Percentiles rank a stretch among this genome's conserved stretches.
Evolutionary conservation across 2,797 vertebrate genomes (phyloP).

Genomic region (Podarcis lilfordi): DNA sequence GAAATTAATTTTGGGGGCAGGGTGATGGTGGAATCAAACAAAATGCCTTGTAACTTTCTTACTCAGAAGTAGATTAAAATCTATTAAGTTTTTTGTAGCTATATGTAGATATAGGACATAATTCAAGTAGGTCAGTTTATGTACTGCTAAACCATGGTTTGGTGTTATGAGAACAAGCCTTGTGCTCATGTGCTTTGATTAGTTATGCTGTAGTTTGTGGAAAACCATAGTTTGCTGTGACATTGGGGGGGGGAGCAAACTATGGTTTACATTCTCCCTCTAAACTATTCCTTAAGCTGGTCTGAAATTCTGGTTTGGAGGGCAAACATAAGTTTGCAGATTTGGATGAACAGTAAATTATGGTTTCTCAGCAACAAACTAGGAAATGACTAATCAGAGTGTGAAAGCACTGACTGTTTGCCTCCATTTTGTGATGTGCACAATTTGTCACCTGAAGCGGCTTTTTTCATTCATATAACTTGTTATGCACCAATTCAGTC

Average conservation of each 20-base stretch:
- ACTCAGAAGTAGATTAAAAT: background rate
- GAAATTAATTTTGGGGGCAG: background rate
- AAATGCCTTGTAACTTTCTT: background rate
- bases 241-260: background rate
- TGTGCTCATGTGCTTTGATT: background rate
- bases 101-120: background rate
- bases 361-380: background rate
- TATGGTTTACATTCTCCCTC: background rate
- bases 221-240: background rate
- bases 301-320: background rate
- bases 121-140: background rate
- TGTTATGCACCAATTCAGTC: background rate
- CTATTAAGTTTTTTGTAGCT: background rate
- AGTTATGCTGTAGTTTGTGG: background rate
- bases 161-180: background rate
- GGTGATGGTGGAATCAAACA: background rate
- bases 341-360: background rate
- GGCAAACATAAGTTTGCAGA: background rate
- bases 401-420: background rate
- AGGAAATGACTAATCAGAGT: background rate
- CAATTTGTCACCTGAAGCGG: background rate
- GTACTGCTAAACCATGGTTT: background rate
- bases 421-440: background rate
- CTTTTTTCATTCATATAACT: background rate
- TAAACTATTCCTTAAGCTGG: background rate